phyloP scores from a whole-genome alignment of 2,797 vertebrate genomes.

The Anas acuta region DNA sequence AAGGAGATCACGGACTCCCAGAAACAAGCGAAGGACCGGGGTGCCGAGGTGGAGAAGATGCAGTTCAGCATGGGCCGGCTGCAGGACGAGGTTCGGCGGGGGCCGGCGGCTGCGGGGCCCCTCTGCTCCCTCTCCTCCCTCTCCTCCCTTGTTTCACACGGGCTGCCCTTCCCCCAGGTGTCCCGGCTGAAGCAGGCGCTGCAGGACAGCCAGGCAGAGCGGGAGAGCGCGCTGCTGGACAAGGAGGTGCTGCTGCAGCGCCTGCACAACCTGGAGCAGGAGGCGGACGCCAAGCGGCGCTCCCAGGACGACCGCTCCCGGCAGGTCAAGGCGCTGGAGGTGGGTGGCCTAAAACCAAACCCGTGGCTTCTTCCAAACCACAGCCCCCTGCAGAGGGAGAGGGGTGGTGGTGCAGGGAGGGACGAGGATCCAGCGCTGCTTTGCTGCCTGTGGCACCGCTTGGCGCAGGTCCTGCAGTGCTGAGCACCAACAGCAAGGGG shows the following conservation, averaged over 20 bases:
- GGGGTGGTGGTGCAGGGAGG: too few relatives aligned
- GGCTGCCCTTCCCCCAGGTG: conserved; percentile 70
- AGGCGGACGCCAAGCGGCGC: conserved; percentile 83
- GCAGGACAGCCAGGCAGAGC: conserved; percentile 84
- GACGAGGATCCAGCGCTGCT: background rate
- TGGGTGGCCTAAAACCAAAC: conserved; percentile 51
- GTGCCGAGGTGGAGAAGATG: conserved; percentile 84
- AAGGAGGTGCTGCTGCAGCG: conserved; percentile 89
- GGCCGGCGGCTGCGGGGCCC: fast-evolving
- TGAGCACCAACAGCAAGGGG: background rate
- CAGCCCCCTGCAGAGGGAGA: background rate
- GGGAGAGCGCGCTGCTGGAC: conserved; percentile 86
- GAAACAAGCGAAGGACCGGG: conserved; percentile 85
- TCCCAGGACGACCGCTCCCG: conserved; percentile 84
- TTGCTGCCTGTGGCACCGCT: background rate
- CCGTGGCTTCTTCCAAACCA: background rate
- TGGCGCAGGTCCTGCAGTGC: background rate
- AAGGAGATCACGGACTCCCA: conserved; percentile 89
- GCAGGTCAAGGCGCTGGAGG: conserved; percentile 89
- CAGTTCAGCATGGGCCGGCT: conserved; percentile 78
- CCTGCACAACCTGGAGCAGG: conserved; percentile 87
- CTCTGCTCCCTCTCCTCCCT: too few relatives aligned
- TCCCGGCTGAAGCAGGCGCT: conserved; percentile 87
- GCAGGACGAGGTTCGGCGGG: conserved; percentile 88
- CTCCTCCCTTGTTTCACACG: fast-evolving